These are phyloP conservation scores for Cephus rjabovi DNA, from an alignment of 2,888 invertebrate genomes.

Conservation along the genomic window DNA sequence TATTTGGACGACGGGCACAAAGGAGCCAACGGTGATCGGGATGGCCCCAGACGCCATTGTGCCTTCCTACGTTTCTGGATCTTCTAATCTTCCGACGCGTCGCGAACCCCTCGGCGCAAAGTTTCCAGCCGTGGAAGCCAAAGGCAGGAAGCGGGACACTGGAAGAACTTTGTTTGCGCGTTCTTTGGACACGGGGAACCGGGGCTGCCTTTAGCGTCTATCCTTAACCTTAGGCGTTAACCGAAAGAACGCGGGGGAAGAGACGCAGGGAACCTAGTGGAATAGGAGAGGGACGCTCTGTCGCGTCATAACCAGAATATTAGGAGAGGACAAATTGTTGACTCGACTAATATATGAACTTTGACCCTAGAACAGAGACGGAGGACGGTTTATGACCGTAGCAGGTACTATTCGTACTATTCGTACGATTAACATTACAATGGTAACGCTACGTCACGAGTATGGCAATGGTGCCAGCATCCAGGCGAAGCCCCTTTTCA, in stretches of 20 bases:
- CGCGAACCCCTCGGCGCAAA: background rate
- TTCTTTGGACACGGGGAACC: background rate
- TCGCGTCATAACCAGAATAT: background rate
- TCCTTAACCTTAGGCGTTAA: background rate
- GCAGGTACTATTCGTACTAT: background rate
- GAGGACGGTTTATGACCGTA: background rate
- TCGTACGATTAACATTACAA: background rate
- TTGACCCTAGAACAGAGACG: background rate
- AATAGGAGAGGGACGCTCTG: background rate
- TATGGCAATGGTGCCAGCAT: background rate
- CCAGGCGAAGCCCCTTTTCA: background rate
- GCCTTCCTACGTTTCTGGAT: background rate
- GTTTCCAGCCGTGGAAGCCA: background rate
- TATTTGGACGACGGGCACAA: constrained; percentile 19
- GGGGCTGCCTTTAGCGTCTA: background rate
- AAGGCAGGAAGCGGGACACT: background rate
- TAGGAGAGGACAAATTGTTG: background rate
- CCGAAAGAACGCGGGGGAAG: background rate
- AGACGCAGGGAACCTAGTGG: background rate
- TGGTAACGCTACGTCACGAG: background rate
- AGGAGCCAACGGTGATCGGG: background rate
- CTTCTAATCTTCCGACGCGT: background rate
- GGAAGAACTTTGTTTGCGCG: background rate
- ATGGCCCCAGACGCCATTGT: background rate
- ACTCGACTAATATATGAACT: background rate